Conservation (phyloP, 2,797 vertebrate genomes). For the Danio albolineatus region DNA sequence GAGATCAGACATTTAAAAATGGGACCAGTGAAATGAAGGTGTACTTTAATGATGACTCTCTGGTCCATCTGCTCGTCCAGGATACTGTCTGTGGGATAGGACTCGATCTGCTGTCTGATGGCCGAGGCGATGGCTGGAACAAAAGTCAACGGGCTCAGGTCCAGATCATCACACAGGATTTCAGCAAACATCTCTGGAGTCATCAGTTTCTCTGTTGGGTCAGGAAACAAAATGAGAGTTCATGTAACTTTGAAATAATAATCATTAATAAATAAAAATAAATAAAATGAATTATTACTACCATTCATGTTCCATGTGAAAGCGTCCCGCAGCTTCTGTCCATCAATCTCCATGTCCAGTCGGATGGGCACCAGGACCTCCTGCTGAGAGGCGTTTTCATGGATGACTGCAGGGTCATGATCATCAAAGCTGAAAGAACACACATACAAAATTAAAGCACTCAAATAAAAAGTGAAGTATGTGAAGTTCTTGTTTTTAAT, state of each 20-base stretch:
- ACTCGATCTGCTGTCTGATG: conserved; percentile 97
- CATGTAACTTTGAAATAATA: neutral
- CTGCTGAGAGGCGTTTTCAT: conserved; percentile 93
- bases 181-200: conserved; percentile 99
- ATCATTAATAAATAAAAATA: no score
- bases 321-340: conserved; percentile 95
- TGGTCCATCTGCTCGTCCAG: conserved; percentile 97
- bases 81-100: conserved; percentile 94
- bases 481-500: no score
- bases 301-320: conserved; percentile 99
- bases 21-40: neutral
- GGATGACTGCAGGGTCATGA: conserved; percentile 97
- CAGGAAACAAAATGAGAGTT: neutral
- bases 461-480: neutral
- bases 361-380: conserved; percentile 96
- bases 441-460: neutral
- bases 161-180: conserved; percentile 96
- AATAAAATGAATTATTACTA: no score
- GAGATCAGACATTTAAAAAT: neutral
- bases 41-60: conserved; percentile 96
- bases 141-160: conserved; percentile 95
- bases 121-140: conserved; percentile 97
- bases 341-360: conserved; percentile 98
- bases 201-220: conserved; percentile 91
- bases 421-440: conserved; percentile 88